These are phyloP conservation scores for Eulemur rufifrons DNA, from an alignment of 2,113 vertebrate species.

Conservation along the genomic window DNA sequence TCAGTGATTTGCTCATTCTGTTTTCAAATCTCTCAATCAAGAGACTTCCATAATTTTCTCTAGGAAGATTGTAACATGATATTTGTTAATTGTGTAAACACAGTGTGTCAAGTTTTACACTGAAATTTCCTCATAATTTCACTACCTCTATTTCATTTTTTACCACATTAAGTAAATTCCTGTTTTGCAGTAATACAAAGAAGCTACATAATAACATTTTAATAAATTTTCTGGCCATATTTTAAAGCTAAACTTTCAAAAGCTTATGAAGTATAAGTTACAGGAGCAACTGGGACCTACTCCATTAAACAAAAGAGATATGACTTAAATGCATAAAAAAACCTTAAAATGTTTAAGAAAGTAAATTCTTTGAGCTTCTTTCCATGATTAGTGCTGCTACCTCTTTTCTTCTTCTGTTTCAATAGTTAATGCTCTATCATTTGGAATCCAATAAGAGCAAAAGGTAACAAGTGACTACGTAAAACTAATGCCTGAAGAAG, in stretches of 20 bases:
- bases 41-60: not conserved
- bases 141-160: slow-evolving; percentile 40
- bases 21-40: not conserved
- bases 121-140: slow-evolving; percentile 50
- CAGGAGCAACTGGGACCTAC: not conserved
- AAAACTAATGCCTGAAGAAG: not conserved
- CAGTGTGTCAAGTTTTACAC: not conserved
- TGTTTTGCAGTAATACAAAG: slow-evolving; percentile 6
- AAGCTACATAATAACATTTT: not conserved
- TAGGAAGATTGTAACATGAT: not conserved
- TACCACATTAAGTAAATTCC: slow-evolving; percentile 54
- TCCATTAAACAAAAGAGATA: not conserved
- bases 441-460: not conserved
- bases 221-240: not conserved
- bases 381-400: not conserved
- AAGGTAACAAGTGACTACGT: not conserved
- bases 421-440: not conserved
- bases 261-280: not conserved
- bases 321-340: not conserved
- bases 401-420: not conserved
- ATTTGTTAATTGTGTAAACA: not conserved
- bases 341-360: slow-evolving; percentile 2
- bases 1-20: not conserved
- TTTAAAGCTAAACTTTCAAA: slow-evolving; percentile 13
- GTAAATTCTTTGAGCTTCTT: not conserved